Percentiles rank a stretch among this genome's conserved stretches.
These are phyloP conservation scores for Patella ulyssiponensis DNA, from an alignment of 2,888 invertebrate genomes.

Conservation along the genomic window DNA sequence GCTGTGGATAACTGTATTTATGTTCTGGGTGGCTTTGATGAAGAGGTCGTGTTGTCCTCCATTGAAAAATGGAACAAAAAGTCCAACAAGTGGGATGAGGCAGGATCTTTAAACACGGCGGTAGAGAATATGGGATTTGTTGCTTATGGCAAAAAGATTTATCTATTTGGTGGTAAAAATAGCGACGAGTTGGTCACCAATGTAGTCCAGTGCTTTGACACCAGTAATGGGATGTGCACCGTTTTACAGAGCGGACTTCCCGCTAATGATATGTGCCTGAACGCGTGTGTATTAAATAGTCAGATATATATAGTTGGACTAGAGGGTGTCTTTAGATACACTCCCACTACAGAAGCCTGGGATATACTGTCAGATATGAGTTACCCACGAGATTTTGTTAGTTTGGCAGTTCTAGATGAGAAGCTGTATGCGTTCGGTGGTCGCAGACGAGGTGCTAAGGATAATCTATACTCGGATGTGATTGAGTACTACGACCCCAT, in stretches of 20 bases:
- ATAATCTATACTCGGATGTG: slow-evolving; percentile 61
- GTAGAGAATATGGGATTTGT: slow-evolving; percentile 68
- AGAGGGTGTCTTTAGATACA: slow-evolving; percentile 61
- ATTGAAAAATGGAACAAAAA: slow-evolving; percentile 62
- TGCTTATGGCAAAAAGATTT: slow-evolving; percentile 57
- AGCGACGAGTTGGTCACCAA: slow-evolving; percentile 65
- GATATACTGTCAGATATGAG: slow-evolving; percentile 61
- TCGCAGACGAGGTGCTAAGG: slow-evolving; percentile 61
- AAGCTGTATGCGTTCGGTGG: slow-evolving; percentile 64
- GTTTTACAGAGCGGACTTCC: slow-evolving; percentile 55
- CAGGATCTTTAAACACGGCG: slow-evolving; percentile 52
- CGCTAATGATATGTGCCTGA: slow-evolving; percentile 65
- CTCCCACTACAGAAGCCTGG: slow-evolving; percentile 55
- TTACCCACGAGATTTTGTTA: slow-evolving; percentile 63
- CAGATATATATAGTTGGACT: slow-evolving; percentile 63
- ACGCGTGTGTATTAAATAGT: slow-evolving; percentile 57
- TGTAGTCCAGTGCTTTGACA: slow-evolving; percentile 62
- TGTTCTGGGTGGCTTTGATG: slow-evolving; percentile 65
- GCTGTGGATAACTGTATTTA: slow-evolving; percentile 62
- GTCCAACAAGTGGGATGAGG: slow-evolving; percentile 57
- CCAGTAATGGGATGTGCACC: slow-evolving; percentile 50
- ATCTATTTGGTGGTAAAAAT: slow-evolving; percentile 65
- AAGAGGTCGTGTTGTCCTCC: slow-evolving; percentile 59
- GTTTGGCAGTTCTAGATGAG: slow-evolving; percentile 62
- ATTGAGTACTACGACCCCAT: slow-evolving; percentile 61